Conservation (phyloP, 2,888 invertebrate species). For the Aelia acuminata region DNA sequence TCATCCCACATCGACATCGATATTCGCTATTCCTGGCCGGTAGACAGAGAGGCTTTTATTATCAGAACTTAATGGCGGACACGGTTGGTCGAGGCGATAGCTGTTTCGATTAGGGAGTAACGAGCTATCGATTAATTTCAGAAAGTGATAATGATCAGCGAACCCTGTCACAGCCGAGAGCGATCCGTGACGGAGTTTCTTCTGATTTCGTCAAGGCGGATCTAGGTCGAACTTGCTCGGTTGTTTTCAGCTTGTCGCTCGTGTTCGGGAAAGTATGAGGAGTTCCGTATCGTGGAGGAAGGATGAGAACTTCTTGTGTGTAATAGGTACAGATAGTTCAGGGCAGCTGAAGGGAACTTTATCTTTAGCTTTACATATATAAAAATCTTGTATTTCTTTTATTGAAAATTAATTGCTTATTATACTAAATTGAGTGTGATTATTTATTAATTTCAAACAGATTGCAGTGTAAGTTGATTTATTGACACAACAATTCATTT, state of each 20-base stretch:
- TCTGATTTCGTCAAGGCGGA: slow-evolving; percentile 20
- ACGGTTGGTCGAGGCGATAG: background rate
- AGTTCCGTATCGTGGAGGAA: too few relatives aligned
- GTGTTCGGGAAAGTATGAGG: background rate
- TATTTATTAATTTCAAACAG: too few relatives aligned
- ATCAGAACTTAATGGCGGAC: background rate
- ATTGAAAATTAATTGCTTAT: too few relatives aligned
- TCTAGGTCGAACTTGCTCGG: background rate
- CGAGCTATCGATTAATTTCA: slow-evolving; percentile 17
- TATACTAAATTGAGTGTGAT: too few relatives aligned
- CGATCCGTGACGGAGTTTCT: background rate
- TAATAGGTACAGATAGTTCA: too few relatives aligned
- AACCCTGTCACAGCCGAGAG: background rate
- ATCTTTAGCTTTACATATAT: too few relatives aligned
- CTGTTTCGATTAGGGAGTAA: background rate
- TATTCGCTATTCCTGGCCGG: background rate
- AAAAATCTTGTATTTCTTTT: too few relatives aligned
- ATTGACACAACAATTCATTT: too few relatives aligned
- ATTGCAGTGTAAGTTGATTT: too few relatives aligned
- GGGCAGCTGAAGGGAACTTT: too few relatives aligned
- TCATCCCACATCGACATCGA: too few relatives aligned
- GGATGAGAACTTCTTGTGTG: too few relatives aligned
- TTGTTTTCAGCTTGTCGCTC: background rate
- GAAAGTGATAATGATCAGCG: slow-evolving; percentile 3
- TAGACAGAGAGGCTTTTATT: background rate